Evolutionary conservation across 2,888 invertebrate species (phyloP).

Genomic region (Rhingia rostrata): DNA sequence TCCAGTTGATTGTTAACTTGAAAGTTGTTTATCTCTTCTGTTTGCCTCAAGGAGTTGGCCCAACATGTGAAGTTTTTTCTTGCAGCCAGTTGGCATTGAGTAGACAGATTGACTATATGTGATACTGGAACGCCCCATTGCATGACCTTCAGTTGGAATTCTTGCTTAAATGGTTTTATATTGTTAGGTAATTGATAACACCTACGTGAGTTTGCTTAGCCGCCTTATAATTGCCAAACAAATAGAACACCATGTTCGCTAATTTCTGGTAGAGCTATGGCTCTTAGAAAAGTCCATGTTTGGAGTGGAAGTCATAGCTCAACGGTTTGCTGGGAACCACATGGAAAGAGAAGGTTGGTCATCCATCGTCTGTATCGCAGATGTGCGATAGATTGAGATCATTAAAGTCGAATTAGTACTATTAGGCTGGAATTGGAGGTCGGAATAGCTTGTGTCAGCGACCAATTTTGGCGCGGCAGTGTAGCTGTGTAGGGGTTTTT

Average conservation of each 20-base stretch:
- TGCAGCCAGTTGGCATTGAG: conserved; percentile 48
- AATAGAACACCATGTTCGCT: conserved; percentile 1
- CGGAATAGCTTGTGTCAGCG: too few relatives aligned
- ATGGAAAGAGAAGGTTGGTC: too few relatives aligned
- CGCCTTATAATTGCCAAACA: conserved; percentile 3
- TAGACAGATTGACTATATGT: conserved; percentile 28
- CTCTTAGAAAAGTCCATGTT: neutral
- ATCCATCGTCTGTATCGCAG: too few relatives aligned
- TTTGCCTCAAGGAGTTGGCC: conserved; percentile 10
- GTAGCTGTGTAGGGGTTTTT: too few relatives aligned
- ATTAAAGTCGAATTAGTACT: too few relatives aligned
- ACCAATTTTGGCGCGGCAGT: too few relatives aligned
- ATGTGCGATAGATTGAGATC: too few relatives aligned
- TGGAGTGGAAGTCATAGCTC: neutral
- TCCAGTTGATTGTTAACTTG: conserved; percentile 18
- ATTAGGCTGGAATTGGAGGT: too few relatives aligned
- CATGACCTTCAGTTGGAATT: conserved; percentile 19
- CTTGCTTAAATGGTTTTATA: conserved; percentile 2
- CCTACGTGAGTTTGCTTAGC: neutral
- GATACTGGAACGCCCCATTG: neutral
- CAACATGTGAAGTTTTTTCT: conserved; percentile 3
- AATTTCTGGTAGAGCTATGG: neutral
- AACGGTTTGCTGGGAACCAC: too few relatives aligned
- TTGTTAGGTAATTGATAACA: neutral
- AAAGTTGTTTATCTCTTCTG: conserved; percentile 18